Evolutionary conservation across 2,888 invertebrate species (phyloP).

Genomic region (Drosophila basisetae): DNA sequence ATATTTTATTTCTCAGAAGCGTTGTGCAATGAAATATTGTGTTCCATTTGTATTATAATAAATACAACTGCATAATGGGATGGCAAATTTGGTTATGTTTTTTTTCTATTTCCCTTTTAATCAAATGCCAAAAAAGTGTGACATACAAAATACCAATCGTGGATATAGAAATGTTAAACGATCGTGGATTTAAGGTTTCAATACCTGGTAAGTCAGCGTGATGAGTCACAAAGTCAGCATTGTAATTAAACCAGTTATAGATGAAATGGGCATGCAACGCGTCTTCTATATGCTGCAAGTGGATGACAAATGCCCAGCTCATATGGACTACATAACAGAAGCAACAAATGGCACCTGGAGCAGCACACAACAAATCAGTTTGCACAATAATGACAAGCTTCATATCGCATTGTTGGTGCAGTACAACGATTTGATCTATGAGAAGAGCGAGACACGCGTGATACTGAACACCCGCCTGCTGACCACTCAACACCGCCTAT

Average conservation of each 20-base stretch:
- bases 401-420: slow-evolving; percentile 72
- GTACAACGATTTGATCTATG: slow-evolving; percentile 65
- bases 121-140: slow-evolving; percentile 3
- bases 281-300: slow-evolving; percentile 74
- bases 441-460: slow-evolving; percentile 64
- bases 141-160: slow-evolving; percentile 67
- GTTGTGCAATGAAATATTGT: slow-evolving; percentile 1
- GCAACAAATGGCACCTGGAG: slow-evolving; percentile 61
- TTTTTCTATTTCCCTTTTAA: not conserved
- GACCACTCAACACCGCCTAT: slow-evolving; percentile 39
- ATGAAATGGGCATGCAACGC: slow-evolving; percentile 70
- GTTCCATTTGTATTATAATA: not conserved
- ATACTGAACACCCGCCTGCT: slow-evolving; percentile 63
- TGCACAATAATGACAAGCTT: slow-evolving; percentile 70
- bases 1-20: slow-evolving; percentile 21
- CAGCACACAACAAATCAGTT: slow-evolving; percentile 44
- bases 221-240: not conserved
- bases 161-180: slow-evolving; percentile 51
- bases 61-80: slow-evolving; percentile 52
- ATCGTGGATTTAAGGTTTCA: slow-evolving; percentile 64
- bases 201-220: slow-evolving; percentile 61
- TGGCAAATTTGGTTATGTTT: slow-evolving; percentile 11
- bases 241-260: slow-evolving; percentile 39
- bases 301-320: slow-evolving; percentile 68
- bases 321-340: slow-evolving; percentile 72